These are phyloP conservation scores for Drosophila meridiana DNA, from an alignment of 2,888 invertebrate genomes.

Conservation along the genomic window DNA sequence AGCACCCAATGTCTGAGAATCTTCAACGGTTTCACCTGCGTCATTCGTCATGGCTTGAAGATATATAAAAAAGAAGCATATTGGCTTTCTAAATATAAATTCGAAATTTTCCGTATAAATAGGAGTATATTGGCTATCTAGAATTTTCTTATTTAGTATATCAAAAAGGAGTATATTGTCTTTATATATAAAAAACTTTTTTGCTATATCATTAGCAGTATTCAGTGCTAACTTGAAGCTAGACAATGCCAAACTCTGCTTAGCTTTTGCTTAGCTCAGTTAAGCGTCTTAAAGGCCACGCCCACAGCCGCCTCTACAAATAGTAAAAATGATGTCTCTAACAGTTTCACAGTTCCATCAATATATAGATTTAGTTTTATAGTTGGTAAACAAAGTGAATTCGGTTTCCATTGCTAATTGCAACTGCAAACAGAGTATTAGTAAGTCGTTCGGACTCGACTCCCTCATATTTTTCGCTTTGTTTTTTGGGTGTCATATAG, in stretches of 20 bases:
- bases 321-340: background rate
- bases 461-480: background rate
- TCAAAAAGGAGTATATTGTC: background rate
- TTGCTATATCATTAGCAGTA: background rate
- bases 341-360: background rate
- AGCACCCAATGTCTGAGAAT: slow-evolving; percentile 26
- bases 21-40: slow-evolving; percentile 57
- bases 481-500: slow-evolving; percentile 14
- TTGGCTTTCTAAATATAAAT: background rate
- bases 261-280: background rate
- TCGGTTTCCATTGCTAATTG: slow-evolving; percentile 8
- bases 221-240: background rate
- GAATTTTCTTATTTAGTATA: background rate
- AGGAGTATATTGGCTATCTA: background rate
- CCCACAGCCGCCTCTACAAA: slow-evolving; percentile 2
- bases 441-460: slow-evolving; percentile 1
- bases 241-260: background rate
- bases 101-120: background rate
- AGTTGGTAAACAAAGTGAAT: background rate
- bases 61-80: background rate
- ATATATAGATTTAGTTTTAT: slow-evolving; percentile 2
- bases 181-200: background rate
- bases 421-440: slow-evolving; percentile 7
- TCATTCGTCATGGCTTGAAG: slow-evolving; percentile 26
- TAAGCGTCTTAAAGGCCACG: background rate